phyloP scores from a whole-genome alignment of 2,888 invertebrate genomes.

The Cheilosia variabilis region DNA sequence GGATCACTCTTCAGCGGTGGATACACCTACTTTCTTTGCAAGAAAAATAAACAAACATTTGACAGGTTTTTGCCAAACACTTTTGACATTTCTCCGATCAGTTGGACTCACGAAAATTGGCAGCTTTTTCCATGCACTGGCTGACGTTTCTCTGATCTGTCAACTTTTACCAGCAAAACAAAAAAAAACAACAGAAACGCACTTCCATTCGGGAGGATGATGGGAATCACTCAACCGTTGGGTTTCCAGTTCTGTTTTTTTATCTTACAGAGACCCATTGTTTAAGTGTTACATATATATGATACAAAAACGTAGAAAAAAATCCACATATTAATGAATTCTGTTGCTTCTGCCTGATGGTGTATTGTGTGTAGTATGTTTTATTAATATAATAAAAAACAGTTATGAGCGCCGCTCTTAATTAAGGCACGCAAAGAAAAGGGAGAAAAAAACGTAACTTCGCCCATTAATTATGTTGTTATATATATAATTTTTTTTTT shows the following conservation, averaged over 20 bases:
- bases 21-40: constrained; percentile 59
- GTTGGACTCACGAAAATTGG: background rate
- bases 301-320: constrained; percentile 11
- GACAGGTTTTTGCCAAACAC: constrained; percentile 2
- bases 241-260: constrained; percentile 61
- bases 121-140: background rate
- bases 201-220: constrained; percentile 44
- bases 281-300: constrained; percentile 70
- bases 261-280: constrained; percentile 51
- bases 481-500: constrained; percentile 63
- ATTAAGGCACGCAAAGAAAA: constrained; percentile 72
- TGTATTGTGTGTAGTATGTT: constrained; percentile 60
- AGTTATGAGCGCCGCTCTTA: constrained; percentile 75
- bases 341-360: constrained; percentile 57
- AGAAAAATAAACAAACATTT: background rate
- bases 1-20: constrained; percentile 18
- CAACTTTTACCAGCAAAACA: constrained; percentile 17
- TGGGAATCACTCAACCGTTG: constrained; percentile 71
- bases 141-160: constrained; percentile 41
- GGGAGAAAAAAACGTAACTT: constrained; percentile 63
- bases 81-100: constrained; percentile 27
- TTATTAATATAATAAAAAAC: constrained; percentile 74
- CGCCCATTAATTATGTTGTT: constrained; percentile 75
- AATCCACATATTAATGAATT: constrained; percentile 48
- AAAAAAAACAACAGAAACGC: constrained; percentile 29